Conservation (phyloP, 2,888 invertebrate species). For the Chrysolina americana region DNA sequence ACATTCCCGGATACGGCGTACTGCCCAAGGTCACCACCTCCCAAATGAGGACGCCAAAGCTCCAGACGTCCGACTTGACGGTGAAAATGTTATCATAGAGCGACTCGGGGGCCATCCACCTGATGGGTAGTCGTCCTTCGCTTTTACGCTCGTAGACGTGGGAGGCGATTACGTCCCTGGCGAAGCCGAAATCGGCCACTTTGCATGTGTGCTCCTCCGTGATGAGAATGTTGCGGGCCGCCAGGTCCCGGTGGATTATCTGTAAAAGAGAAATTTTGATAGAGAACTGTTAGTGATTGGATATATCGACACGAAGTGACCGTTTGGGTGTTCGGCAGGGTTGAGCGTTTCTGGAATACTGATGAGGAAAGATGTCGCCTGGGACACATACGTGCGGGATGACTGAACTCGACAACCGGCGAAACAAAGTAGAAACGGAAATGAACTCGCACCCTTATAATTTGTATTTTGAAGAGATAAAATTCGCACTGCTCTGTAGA, state of each 20-base stretch:
- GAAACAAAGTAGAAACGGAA: no score
- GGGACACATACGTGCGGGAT: no score
- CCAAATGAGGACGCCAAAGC: conserved; percentile 95
- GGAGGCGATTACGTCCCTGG: conserved; percentile 89
- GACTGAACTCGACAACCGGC: no score
- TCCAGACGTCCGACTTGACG: conserved; percentile 96
- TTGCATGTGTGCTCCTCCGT: conserved; percentile 91
- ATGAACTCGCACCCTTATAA: no score
- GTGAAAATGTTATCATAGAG: conserved; percentile 95
- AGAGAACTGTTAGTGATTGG: conserved; percentile 2
- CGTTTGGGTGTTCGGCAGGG: not conserved
- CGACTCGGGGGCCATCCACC: conserved; percentile 98
- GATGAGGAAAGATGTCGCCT: not conserved
- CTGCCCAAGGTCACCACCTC: conserved; percentile 96
- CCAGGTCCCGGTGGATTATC: conserved; percentile 92
- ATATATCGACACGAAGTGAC: not conserved
- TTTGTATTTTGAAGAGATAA: no score
- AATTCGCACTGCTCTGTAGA: no score
- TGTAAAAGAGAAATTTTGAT: conserved; percentile 64
- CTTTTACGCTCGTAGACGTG: conserved; percentile 91
- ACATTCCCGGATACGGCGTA: conserved; percentile 94
- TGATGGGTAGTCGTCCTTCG: conserved; percentile 77
- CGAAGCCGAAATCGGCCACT: conserved; percentile 95
- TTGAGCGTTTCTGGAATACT: not conserved
- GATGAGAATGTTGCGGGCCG: conserved; percentile 90